These are phyloP conservation scores for Bicyclus anynana DNA, from an alignment of 1,140 invertebrate genomes.

Conservation along the genomic window DNA sequence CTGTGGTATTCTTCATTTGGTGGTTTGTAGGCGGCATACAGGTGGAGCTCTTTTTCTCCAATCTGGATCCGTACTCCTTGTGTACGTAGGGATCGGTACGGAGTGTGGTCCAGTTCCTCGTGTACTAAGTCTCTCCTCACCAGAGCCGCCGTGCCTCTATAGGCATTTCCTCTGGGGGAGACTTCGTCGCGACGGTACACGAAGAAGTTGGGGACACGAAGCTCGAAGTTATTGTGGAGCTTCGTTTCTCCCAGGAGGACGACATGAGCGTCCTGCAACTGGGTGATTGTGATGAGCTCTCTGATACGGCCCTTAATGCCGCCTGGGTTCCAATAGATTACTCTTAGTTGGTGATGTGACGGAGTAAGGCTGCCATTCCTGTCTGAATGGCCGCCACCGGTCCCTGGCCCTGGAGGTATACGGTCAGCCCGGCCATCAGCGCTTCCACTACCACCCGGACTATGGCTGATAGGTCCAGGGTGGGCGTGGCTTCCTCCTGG, in stretches of 20 bases:
- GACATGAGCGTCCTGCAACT: conserved; percentile 1
- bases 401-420: not conserved
- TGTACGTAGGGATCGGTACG: not conserved
- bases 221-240: not conserved
- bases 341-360: not conserved
- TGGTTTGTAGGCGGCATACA: conserved; percentile 17
- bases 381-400: not conserved
- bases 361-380: not conserved
- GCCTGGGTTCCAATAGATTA: conserved; percentile 5
- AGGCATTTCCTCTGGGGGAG: conserved; percentile 2
- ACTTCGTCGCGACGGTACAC: conserved; percentile 15
- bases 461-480: not conserved
- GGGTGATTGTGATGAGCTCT: not conserved
- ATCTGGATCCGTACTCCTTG: conserved; percentile 1
- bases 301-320: not conserved
- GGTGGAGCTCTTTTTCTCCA: not conserved
- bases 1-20: not conserved
- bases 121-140: conserved; percentile 9
- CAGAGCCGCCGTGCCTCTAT: conserved; percentile 1
- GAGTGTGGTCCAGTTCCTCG: not conserved
- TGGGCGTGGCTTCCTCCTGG: not conserved
- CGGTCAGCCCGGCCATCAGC: not conserved
- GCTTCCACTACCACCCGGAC: not conserved
- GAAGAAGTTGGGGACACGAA: conserved; percentile 2
- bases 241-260: conserved; percentile 6